These are phyloP conservation scores for Pachycephus smyrnensis DNA, from an alignment of 2,888 invertebrate species.

Conservation along the genomic window DNA sequence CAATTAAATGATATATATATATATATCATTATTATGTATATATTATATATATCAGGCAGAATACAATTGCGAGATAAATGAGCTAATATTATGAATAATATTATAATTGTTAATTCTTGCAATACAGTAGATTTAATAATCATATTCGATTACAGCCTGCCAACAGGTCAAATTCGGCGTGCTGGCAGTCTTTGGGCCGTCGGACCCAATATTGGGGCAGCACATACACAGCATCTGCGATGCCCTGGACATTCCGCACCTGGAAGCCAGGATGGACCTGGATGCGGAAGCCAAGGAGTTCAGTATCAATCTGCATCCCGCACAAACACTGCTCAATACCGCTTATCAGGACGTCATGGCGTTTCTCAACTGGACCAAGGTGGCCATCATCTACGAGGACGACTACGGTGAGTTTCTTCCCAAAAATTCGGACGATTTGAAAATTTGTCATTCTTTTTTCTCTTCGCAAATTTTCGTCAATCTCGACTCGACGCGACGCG, in stretches of 20 bases:
- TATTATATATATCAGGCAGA: neutral
- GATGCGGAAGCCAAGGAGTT: slow-evolving; percentile 74
- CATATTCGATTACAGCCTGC: slow-evolving; percentile 71
- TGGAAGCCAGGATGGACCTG: slow-evolving; percentile 77
- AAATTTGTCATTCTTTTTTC: neutral
- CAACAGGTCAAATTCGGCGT: slow-evolving; percentile 78
- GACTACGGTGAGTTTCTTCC: slow-evolving; percentile 72
- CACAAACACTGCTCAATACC: slow-evolving; percentile 77
- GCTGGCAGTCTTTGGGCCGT: slow-evolving; percentile 83
- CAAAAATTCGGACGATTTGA: neutral
- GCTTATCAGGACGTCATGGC: slow-evolving; percentile 83
- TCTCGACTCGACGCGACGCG: neutral
- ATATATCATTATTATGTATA: too few species aligned
- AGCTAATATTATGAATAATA: neutral
- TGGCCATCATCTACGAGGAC: slow-evolving; percentile 85
- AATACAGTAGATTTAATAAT: neutral
- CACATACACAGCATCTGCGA: slow-evolving; percentile 87
- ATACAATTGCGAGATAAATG: neutral
- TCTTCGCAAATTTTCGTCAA: slow-evolving; percentile 16
- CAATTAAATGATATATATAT: neutral
- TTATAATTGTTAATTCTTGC: neutral
- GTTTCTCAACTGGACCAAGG: slow-evolving; percentile 84
- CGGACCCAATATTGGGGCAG: slow-evolving; percentile 77
- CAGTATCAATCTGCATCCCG: slow-evolving; percentile 84
- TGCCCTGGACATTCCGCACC: slow-evolving; percentile 83